phyloP scores from a whole-genome alignment of 2,797 vertebrate species.

The Cyclura pinguis region DNA sequence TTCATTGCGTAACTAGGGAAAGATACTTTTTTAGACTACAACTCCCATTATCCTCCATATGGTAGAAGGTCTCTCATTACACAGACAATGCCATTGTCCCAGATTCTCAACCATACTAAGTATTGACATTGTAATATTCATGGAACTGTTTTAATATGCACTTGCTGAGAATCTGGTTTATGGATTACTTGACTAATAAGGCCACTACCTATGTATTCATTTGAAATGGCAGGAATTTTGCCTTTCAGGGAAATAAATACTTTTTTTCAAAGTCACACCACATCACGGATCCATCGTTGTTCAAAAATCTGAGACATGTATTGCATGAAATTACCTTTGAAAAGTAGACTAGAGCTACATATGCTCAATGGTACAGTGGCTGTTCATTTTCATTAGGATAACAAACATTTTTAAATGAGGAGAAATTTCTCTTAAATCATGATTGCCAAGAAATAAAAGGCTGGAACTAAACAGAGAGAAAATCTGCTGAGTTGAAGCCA shows the following conservation, averaged over 20 bases:
- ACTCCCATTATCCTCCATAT: too few relatives aligned
- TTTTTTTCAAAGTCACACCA: slow-evolving; percentile 65
- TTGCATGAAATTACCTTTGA: slow-evolving; percentile 76
- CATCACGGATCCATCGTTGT: slow-evolving; percentile 66
- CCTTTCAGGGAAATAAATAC: slow-evolving; percentile 44
- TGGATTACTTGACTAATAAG: slow-evolving; percentile 51
- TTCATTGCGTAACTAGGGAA: not conserved
- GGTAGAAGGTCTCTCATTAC: slow-evolving; percentile 39
- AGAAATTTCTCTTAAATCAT: slow-evolving; percentile 57
- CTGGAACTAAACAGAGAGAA: slow-evolving; percentile 46
- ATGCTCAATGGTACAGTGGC: slow-evolving; percentile 70
- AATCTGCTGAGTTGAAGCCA: slow-evolving; percentile 48
- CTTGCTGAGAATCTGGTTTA: slow-evolving; percentile 54
- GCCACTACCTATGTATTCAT: slow-evolving; percentile 47
- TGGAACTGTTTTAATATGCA: slow-evolving; percentile 53
- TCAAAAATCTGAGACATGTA: slow-evolving; percentile 66
- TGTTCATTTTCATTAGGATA: slow-evolving; percentile 61
- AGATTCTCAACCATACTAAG: slow-evolving; percentile 43
- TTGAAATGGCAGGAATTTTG: slow-evolving; percentile 61
- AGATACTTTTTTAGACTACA: too few relatives aligned
- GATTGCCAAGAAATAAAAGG: slow-evolving; percentile 52
- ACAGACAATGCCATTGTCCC: slow-evolving; percentile 55
- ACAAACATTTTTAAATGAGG: slow-evolving; percentile 55
- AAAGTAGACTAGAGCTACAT: slow-evolving; percentile 73
- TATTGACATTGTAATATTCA: slow-evolving; percentile 50